Conservation (phyloP, 2,888 invertebrate genomes). For the Ephialtes manifestator region DNA sequence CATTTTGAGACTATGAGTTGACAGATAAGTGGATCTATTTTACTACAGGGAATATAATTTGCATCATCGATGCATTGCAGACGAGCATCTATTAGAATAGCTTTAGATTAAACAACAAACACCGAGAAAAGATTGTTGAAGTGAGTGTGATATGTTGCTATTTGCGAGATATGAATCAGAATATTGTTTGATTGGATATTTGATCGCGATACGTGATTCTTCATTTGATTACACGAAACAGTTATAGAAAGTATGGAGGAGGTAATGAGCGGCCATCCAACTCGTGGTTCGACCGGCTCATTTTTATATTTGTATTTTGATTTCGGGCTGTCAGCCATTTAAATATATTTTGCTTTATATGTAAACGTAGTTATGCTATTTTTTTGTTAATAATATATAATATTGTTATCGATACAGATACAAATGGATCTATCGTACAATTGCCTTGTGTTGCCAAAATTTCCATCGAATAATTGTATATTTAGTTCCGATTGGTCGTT, state of each 20-base stretch:
- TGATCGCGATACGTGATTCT: slow-evolving; percentile 59
- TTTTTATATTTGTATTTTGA: slow-evolving; percentile 78
- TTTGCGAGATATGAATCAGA: slow-evolving; percentile 50
- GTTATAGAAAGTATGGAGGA: slow-evolving; percentile 56
- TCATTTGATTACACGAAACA: slow-evolving; percentile 64
- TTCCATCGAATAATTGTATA: slow-evolving; percentile 22
- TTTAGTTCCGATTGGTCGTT: slow-evolving; percentile 52
- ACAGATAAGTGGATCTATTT: slow-evolving; percentile 40
- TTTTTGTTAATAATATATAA: slow-evolving; percentile 45
- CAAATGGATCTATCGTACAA: slow-evolving; percentile 51
- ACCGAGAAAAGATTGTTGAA: slow-evolving; percentile 53
- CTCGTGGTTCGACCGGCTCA: slow-evolving; percentile 71
- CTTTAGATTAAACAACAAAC: slow-evolving; percentile 59
- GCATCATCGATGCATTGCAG: slow-evolving; percentile 60
- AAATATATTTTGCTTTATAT: slow-evolving; percentile 63
- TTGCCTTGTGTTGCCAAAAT: slow-evolving; percentile 33
- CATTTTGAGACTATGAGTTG: slow-evolving; percentile 13
- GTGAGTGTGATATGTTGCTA: slow-evolving; percentile 31
- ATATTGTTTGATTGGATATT: slow-evolving; percentile 65
- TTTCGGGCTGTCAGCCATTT: slow-evolving; percentile 82
- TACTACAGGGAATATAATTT: slow-evolving; percentile 34
- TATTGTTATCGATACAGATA: slow-evolving; percentile 48
- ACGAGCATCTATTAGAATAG: slow-evolving; percentile 51
- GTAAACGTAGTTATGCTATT: slow-evolving; percentile 54
- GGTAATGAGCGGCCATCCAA: slow-evolving; percentile 51